A percentile compares a stretch with the other conserved stretches of the same genome.
These are phyloP conservation scores for Notothenia coriiceps DNA, from an alignment of 2,113 vertebrate species.

Conservation along the genomic window DNA sequence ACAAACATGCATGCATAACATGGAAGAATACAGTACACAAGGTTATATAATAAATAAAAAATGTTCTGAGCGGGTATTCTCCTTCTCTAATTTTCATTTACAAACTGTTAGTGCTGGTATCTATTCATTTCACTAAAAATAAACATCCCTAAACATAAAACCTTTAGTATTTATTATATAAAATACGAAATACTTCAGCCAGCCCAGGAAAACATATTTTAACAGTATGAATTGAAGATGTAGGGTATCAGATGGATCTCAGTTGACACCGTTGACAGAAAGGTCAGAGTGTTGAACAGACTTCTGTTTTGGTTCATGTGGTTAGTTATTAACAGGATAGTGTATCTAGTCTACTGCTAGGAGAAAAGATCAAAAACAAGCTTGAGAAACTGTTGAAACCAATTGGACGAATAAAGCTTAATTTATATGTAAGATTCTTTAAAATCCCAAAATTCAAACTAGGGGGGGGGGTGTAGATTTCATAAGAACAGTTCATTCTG, in stretches of 20 bases:
- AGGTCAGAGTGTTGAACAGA: neutral
- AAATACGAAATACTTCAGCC: neutral
- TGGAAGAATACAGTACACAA: neutral
- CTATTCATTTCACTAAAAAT: neutral
- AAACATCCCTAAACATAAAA: neutral
- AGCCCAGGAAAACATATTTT: too few relatives aligned
- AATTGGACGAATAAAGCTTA: neutral
- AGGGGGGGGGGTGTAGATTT: too few relatives aligned
- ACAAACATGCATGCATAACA: neutral
- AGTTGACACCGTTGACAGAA: neutral
- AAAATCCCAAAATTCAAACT: neutral
- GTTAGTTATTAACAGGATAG: neutral
- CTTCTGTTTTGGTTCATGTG: neutral
- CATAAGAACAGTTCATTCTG: neutral
- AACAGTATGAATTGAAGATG: neutral
- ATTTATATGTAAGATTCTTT: neutral
- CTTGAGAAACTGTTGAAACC: neutral
- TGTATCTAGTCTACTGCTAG: neutral
- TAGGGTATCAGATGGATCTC: neutral
- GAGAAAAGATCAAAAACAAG: neutral
- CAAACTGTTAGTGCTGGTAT: neutral
- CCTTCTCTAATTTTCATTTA: neutral
- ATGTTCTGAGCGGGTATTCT: neutral
- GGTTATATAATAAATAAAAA: neutral
- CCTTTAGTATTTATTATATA: neutral